Evolutionary conservation across 1,140 invertebrate species (phyloP).

Genomic region (Macrosteles quadrilineatus): DNA sequence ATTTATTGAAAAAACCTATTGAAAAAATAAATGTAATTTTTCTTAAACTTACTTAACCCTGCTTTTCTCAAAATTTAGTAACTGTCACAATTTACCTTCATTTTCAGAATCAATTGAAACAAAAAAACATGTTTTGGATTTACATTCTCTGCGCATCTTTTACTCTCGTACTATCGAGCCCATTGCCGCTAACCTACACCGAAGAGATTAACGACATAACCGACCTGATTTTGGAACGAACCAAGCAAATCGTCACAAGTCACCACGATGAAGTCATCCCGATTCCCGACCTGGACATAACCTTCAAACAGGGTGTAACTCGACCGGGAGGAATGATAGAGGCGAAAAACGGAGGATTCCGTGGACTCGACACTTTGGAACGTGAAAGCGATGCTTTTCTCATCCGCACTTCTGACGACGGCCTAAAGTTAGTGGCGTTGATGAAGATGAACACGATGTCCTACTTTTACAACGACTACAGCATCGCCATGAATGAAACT

Average conservation of each 20-base stretch:
- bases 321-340: not conserved
- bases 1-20: too few relatives aligned
- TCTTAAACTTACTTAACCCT: too few relatives aligned
- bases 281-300: conserved; percentile 18
- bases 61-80: too few relatives aligned
- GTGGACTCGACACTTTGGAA: not conserved
- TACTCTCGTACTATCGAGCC: not conserved
- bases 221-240: conserved; percentile 7
- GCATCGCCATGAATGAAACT: not conserved
- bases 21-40: too few relatives aligned
- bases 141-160: not conserved
- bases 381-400: conserved; percentile 13
- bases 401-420: not conserved
- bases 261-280: not conserved
- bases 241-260: not conserved
- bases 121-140: not conserved
- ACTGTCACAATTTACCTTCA: too few relatives aligned
- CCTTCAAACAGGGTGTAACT: conserved; percentile 8
- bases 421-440: not conserved
- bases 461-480: conserved; percentile 18
- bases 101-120: not conserved
- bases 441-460: conserved; percentile 20
- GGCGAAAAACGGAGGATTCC: conserved; percentile 2
- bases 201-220: conserved; percentile 16
- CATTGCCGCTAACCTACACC: conserved; percentile 11